Percentiles rank a stretch among this genome's conserved stretches.
Evolutionary conservation across 2,113 vertebrate species (phyloP).

Genomic region (Perca flavescens): DNA sequence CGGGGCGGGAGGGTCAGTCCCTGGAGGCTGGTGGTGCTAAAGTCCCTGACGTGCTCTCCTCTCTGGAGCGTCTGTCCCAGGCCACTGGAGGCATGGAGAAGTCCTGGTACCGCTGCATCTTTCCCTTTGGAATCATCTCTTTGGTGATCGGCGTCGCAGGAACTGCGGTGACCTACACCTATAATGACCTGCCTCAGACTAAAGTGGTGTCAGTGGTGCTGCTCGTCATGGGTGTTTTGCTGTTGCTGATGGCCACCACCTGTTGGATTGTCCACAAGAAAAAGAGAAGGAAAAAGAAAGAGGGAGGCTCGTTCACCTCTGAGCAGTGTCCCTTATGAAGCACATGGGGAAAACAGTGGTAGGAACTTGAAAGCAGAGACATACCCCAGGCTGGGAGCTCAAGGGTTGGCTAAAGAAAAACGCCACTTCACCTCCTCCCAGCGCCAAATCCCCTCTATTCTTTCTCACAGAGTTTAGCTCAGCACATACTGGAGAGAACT

Average conservation of each 20-base stretch:
- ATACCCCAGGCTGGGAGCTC: conserved; percentile 15
- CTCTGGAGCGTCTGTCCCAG: conserved; percentile 89
- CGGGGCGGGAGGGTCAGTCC: conserved; percentile 75
- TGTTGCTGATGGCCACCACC: conserved; percentile 86
- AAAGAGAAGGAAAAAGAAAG: conserved; percentile 85
- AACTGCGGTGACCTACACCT: conserved; percentile 92
- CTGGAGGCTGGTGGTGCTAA: conserved; percentile 76
- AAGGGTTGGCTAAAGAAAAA: conserved; percentile 27
- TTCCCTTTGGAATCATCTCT: conserved; percentile 92
- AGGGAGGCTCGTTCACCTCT: conserved; percentile 81
- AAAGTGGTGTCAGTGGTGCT: conserved; percentile 90
- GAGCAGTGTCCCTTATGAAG: conserved; percentile 90
- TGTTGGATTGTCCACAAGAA: conserved; percentile 90
- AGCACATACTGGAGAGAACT: conserved; percentile 35
- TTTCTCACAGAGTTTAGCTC: conserved; percentile 53
- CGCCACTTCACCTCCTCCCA: conserved; percentile 33
- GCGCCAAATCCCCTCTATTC: conserved; percentile 43
- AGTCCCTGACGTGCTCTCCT: conserved; percentile 86
- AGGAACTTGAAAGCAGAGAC: conserved; percentile 50
- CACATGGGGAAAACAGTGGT: conserved; percentile 8
- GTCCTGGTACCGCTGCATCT: conserved; percentile 94
- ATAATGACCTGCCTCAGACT: conserved; percentile 90
- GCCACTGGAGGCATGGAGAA: conserved; percentile 92
- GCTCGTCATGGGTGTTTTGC: conserved; percentile 84
- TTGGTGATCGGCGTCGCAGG: conserved; percentile 90